Conservation (phyloP, 1,140 invertebrate species). For the Aphaenogaster floridana region DNA sequence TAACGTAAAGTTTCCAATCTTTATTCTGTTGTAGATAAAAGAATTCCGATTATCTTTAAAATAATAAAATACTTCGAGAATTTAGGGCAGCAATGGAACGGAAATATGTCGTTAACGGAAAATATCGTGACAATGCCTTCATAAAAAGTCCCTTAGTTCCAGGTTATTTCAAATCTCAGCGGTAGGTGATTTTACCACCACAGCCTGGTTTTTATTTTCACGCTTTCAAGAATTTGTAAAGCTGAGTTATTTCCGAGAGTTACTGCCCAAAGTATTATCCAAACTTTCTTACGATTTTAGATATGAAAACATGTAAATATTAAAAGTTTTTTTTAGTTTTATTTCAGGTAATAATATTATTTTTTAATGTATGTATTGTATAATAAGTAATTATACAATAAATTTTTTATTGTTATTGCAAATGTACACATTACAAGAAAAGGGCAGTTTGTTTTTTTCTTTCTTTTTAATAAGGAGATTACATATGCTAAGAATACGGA, state of each 20-base stretch:
- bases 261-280: background rate
- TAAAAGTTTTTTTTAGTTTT: background rate
- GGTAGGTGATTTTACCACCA: background rate
- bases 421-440: background rate
- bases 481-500: background rate
- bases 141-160: background rate
- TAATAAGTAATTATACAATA: background rate
- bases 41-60: background rate
- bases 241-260: background rate
- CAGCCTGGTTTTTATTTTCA: background rate
- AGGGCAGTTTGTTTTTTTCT: background rate
- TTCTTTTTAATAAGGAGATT: background rate
- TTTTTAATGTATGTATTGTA: too few relatives aligned
- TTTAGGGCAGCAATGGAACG: background rate
- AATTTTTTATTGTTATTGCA: background rate
- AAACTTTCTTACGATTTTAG: background rate
- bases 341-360: background rate
- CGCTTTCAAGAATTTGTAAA: background rate
- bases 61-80: background rate
- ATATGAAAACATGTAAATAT: background rate
- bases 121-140: too few relatives aligned
- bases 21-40: background rate
- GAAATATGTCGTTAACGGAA: too few relatives aligned
- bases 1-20: background rate
- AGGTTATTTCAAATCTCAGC: background rate